These are phyloP conservation scores for Drosophila suzukii DNA, from an alignment of 1,140 invertebrate genomes.

Conservation along the genomic window DNA sequence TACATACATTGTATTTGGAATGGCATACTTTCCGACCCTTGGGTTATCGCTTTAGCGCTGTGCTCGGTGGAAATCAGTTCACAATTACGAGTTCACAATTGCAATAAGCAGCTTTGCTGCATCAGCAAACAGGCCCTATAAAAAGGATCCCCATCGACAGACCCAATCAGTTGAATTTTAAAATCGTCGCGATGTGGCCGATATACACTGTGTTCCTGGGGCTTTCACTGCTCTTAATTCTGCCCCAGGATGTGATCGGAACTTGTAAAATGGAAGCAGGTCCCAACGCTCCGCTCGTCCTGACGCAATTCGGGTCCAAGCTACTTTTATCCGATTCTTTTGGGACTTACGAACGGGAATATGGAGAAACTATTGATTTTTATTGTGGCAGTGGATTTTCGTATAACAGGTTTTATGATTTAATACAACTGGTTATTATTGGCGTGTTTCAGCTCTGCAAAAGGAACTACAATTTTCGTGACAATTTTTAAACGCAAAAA, in stretches of 20 bases:
- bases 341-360: neutral
- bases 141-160: neutral
- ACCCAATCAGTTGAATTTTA: constrained; percentile 1
- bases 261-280: neutral
- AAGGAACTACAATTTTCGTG: too few species aligned
- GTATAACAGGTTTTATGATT: neutral
- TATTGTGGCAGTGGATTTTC: constrained; percentile 15
- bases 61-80: neutral
- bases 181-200: constrained; percentile 8
- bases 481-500: too few species aligned
- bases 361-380: neutral
- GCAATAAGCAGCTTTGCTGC: neutral
- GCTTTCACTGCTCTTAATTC: neutral
- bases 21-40: neutral
- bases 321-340: neutral
- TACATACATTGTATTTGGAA: neutral
- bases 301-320: constrained; percentile 7
- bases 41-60: neutral
- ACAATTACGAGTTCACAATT: neutral
- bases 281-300: neutral
- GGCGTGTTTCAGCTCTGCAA: too few species aligned
- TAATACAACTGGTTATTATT: neutral
- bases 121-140: neutral
- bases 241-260: neutral
- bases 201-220: neutral